Conservation (phyloP, 2,888 invertebrate species). For the Seira sanloemensis region DNA sequence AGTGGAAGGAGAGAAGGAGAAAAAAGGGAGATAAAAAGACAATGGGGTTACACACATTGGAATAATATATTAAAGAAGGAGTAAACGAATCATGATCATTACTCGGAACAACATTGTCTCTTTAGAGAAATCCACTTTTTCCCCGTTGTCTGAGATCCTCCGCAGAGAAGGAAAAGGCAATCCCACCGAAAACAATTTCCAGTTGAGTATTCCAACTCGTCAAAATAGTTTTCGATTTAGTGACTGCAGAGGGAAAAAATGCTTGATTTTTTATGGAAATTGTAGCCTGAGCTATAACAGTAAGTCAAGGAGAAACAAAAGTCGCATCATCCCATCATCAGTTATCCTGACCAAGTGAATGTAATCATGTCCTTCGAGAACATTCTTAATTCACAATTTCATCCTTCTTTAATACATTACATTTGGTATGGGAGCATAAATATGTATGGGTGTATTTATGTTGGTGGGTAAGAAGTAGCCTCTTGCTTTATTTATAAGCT, state of each 20-base stretch:
- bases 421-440: constrained; percentile 5
- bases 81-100: constrained; percentile 55
- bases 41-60: constrained; percentile 48
- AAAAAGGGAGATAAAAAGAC: constrained; percentile 28
- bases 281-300: constrained; percentile 28
- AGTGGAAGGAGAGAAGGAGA: too few species aligned
- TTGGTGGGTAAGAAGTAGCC: neutral
- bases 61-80: constrained; percentile 63
- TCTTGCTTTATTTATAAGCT: neutral
- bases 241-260: neutral
- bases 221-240: constrained; percentile 34
- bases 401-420: constrained; percentile 36
- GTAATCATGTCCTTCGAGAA: constrained; percentile 33
- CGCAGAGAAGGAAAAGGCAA: too few species aligned
- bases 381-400: constrained; percentile 53
- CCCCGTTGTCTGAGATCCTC: neutral
- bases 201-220: neutral
- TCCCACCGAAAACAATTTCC: too few species aligned
- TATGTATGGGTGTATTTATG: constrained; percentile 8
- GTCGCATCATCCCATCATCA: constrained; percentile 37
- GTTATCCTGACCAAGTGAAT: constrained; percentile 35
- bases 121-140: constrained; percentile 33
- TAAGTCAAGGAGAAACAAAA: constrained; percentile 23
- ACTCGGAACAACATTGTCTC: constrained; percentile 60
- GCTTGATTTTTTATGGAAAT: neutral